Evolutionary conservation across 53 echinoderm and acorn worm genomes (phyloP), one percentile per base, ranked within the genome.

Genomic region (Echinometra lucunter): DNA sequence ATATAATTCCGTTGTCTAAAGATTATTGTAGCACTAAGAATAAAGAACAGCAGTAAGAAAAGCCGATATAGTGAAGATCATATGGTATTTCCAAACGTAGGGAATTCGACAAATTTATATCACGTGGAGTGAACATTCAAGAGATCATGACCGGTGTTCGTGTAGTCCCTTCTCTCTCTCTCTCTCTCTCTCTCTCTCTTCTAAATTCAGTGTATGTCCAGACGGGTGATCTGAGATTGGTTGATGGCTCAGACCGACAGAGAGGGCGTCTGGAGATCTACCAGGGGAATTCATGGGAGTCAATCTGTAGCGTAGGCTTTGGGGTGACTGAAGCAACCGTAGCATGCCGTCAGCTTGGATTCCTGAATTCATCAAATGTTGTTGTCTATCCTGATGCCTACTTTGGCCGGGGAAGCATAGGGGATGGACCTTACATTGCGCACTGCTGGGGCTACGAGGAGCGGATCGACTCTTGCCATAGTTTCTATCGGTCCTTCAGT

Each of bases 281-380:
- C 30, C 28, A n/a, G 47, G 92, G 92, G 27, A 25, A 34, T 10
- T 12, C 8, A 15, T 92, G 92, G 92, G 92, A 74, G 9, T 75
- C 92, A 9, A 28, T 92, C 47, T 92, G 92, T 18, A 72, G 70
- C 28, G 45, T 67, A 3, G 72, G 92, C 2, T 92, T 69, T 28
- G 92, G 69, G 16, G 34, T 49, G 12, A 66, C 23, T 27, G 92
- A 69, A 49, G 92, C 92, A 25, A 72, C 32, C 44, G 92, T 92
- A 17, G 92, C 92, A 23, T 92, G 92, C 42, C 67, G 92, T 67
- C 92, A 92, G 32, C 92, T 92, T 45, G 92, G 92, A 15, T 21
- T 78, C 28, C 49, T 69, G 2, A 70, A 49, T 34, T 27, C 35
- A 27, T 49, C 72, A 6, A 30, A 88, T 15, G 15, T 34, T 34